A percentile compares a stretch with the other conserved stretches of the same genome.
Conservation (phyloP, 2,888 invertebrate genomes). For the Rhingia campestris region DNA sequence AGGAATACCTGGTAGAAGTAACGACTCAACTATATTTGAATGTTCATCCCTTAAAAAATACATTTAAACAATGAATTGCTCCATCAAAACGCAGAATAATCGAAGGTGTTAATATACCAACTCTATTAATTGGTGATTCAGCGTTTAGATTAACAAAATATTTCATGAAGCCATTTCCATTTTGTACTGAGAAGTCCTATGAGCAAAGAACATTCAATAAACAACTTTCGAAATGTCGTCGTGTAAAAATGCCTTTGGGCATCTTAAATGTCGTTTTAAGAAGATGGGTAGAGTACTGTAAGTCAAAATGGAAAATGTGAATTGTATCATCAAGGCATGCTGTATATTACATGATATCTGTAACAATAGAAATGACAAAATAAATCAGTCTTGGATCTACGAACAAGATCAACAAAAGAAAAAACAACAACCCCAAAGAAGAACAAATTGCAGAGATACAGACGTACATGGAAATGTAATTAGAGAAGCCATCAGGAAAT, state of each 20-base stretch:
- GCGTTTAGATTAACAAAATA: too few relatives aligned
- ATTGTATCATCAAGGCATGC: slow-evolving; percentile 9
- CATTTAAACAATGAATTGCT: neutral
- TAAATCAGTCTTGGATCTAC: slow-evolving; percentile 1
- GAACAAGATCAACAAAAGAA: neutral
- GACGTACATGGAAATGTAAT: too few relatives aligned
- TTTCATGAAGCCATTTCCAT: too few relatives aligned
- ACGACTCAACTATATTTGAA: slow-evolving; percentile 2
- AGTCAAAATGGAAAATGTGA: neutral
- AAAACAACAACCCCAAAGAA: neutral
- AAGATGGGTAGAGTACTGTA: neutral
- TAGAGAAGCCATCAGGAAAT: too few relatives aligned
- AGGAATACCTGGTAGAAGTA: slow-evolving; percentile 12
- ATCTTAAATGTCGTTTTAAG: slow-evolving; percentile 2
- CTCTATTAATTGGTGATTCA: slow-evolving; percentile 2
- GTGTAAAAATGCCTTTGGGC: slow-evolving; percentile 9
- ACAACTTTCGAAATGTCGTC: slow-evolving; percentile 28
- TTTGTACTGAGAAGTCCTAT: too few relatives aligned
- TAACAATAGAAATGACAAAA: neutral
- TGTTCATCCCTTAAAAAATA: neutral
- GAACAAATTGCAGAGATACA: too few relatives aligned
- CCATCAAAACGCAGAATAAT: slow-evolving; percentile 1
- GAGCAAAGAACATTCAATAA: too few relatives aligned
- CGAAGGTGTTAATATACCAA: slow-evolving; percentile 1
- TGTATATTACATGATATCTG: slow-evolving; percentile 6